Evolutionary conservation across 30 jellyfish, hydroid and myxozoan genomes (phyloP), one percentile per base, ranked within the genome.

Genomic region (Turritopsis dohrnii): DNA sequence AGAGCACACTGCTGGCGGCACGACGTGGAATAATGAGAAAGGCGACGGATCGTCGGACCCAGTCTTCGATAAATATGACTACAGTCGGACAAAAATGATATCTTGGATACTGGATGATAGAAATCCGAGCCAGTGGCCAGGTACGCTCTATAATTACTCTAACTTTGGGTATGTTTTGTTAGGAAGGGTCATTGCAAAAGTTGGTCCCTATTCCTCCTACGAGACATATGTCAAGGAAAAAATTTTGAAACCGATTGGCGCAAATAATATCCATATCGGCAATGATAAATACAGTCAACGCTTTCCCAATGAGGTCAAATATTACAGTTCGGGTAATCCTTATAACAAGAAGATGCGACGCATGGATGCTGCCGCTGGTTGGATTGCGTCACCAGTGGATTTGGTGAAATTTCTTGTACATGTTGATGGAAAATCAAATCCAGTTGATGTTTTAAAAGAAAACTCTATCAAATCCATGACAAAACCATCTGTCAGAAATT

Each of bases 121-220:
- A n/a, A 25, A 66, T n/a, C 76, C 76, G 16, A 66, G 76, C 30
- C 76, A 66, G 29, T 66, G 76, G 76, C 76, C 76, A n/a, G 76
- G 76, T 66, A n/a, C 76, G 30, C 7, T 7, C 18, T 66, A 66
- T 25, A 66, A 17, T 66, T 66, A 66, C 30, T 66, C 76, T 17
- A 66, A 66, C 17, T 66, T 66, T 3, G 76, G 76, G 28, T 66
- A 3, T 66, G 28, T 22, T 25, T 8, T 66, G 29, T 17, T 66
- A 7, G 76, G 76, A 3, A 7, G 76, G 28, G 30, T 66, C 18
- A 66, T 66, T 66, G 76, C 7, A 66, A 66, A 66, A 66, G 76
- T 66, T 8, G 30, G 29, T 25, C 29, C 29, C 30, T 22, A n/a
- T 25, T 41, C 60, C 60, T n/a, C 76, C 29, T 66, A 66, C 18